Conservation (phyloP, 1,140 invertebrate species). For the honey bee (Apis mellifera) region Amel_HAv3.1 CM009946.2:2970001-2970500, state of each 20-base stretch:
- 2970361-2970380: background rate
- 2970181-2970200: too few relatives aligned
- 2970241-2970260: background rate
- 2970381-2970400: background rate
- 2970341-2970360: background rate
- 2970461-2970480: conserved; percentile 77
- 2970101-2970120: background rate
- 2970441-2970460: conserved; percentile 73
- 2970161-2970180: too few relatives aligned
- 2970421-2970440: conserved; percentile 65
- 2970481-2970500: conserved; percentile 77
- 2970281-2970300: background rate
- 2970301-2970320: background rate
- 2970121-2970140: background rate
- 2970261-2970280: background rate
- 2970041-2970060: background rate
- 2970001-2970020: conserved; percentile 42
- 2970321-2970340: background rate
- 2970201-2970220: too few relatives aligned
- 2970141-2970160: background rate
- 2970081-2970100: background rate
- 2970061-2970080: background rate
- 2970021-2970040: conserved; percentile 37
- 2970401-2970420: background rate
- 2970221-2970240: background rate